Evolutionary conservation across 1,140 invertebrate species (phyloP).

Genomic region (Cephus cinctus): DNA sequence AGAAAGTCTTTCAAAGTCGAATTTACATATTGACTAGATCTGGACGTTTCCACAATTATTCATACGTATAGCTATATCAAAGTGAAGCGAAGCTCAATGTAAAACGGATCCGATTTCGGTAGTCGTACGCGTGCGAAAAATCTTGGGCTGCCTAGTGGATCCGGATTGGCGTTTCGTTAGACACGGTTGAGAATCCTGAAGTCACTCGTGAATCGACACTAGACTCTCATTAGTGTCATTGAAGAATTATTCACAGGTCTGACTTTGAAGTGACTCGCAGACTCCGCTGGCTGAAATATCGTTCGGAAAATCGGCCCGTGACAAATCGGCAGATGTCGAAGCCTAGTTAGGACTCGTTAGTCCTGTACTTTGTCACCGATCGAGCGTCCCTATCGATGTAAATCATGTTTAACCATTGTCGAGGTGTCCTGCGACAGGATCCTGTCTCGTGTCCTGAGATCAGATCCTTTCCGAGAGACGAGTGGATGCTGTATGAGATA

Average conservation of each 20-base stretch:
- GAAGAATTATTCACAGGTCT: slow-evolving; percentile 52
- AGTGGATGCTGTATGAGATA: too few relatives aligned
- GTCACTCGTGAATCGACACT: slow-evolving; percentile 34
- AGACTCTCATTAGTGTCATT: slow-evolving; percentile 53
- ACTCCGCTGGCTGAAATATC: slow-evolving; percentile 25
- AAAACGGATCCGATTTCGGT: too few relatives aligned
- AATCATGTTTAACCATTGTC: slow-evolving; percentile 30
- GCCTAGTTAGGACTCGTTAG: slow-evolving; percentile 40
- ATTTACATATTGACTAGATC: too few relatives aligned
- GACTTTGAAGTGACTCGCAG: slow-evolving; percentile 29
- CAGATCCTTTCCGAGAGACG: too few relatives aligned
- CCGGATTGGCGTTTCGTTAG: slow-evolving; percentile 13
- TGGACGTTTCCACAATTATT: too few relatives aligned
- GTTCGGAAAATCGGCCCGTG: slow-evolving; percentile 35
- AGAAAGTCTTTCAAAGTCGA: too few relatives aligned
- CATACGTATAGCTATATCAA: too few relatives aligned
- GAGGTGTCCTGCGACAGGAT: too few relatives aligned
- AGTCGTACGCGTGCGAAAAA: too few relatives aligned
- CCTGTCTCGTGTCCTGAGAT: too few relatives aligned
- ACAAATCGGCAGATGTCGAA: slow-evolving; percentile 52
- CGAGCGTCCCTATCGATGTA: slow-evolving; percentile 10
- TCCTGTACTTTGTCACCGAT: slow-evolving; percentile 30
- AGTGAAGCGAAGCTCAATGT: too few relatives aligned
- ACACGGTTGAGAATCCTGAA: slow-evolving; percentile 26
- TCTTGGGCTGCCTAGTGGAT: slow-evolving; percentile 1